Evolutionary conservation across 2,113 vertebrate species (phyloP).

Genomic region (Apus apus): DNA sequence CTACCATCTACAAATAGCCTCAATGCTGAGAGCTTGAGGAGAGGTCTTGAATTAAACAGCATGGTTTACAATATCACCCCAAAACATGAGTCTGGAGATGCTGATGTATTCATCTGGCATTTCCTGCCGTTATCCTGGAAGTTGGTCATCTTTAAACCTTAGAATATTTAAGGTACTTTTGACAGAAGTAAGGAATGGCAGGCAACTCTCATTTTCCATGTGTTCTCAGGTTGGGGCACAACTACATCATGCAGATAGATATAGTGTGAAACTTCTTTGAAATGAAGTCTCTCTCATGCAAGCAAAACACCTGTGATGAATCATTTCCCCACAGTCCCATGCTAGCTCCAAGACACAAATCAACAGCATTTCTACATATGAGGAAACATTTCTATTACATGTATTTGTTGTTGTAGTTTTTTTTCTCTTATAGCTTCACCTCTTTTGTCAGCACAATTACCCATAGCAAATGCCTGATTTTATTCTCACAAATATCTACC

Average conservation of each 20-base stretch:
- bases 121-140: background rate
- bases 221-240: background rate
- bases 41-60: background rate
- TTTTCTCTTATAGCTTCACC: background rate
- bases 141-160: background rate
- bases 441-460: background rate
- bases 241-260: background rate
- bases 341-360: background rate
- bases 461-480: background rate
- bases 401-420: background rate
- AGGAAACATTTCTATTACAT: background rate
- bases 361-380: background rate
- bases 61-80: background rate
- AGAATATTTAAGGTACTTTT: background rate
- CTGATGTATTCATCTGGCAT: background rate
- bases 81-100: background rate
- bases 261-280: background rate
- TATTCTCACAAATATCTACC: background rate
- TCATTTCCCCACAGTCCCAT: background rate
- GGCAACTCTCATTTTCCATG: background rate
- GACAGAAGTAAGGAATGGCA: background rate
- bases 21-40: background rate
- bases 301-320: conserved; percentile 28
- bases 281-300: background rate
- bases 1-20: background rate